Evolutionary conservation across 2,888 invertebrate genomes (phyloP).

Genomic region (Andrena flavipes): DNA sequence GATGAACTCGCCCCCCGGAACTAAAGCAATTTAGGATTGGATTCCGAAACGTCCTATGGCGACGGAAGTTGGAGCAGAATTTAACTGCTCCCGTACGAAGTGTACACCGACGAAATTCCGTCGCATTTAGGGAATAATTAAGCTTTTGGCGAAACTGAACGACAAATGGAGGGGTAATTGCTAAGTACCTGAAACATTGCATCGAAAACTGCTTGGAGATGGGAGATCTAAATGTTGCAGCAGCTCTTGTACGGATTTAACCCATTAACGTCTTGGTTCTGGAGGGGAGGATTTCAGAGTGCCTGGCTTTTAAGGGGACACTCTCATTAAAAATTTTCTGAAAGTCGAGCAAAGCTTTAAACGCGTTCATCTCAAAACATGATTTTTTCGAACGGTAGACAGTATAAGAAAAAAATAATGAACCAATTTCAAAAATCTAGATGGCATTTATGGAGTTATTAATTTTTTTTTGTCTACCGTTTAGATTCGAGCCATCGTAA

Average conservation of each 20-base stretch:
- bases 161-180: background rate
- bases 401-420: no score
- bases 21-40: slow-evolving; percentile 66
- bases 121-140: background rate
- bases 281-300: no score
- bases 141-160: background rate
- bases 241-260: background rate
- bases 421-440: no score
- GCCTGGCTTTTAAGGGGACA: no score
- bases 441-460: no score
- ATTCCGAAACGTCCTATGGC: slow-evolving; percentile 58
- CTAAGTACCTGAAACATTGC: background rate
- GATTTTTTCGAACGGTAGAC: no score
- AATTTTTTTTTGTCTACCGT: no score
- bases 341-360: no score
- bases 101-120: slow-evolving; percentile 15
- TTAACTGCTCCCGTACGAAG: slow-evolving; percentile 26
- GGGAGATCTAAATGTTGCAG: background rate
- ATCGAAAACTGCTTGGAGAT: background rate
- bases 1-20: slow-evolving; percentile 60
- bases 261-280: no score
- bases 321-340: no score
- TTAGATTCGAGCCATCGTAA: no score
- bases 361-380: no score
- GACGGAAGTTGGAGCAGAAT: slow-evolving; percentile 54